Percentiles rank a stretch among this genome's conserved stretches.
Evolutionary conservation across 2,797 vertebrate species (phyloP).

Genomic region (Rhabdomys pumilio): DNA sequence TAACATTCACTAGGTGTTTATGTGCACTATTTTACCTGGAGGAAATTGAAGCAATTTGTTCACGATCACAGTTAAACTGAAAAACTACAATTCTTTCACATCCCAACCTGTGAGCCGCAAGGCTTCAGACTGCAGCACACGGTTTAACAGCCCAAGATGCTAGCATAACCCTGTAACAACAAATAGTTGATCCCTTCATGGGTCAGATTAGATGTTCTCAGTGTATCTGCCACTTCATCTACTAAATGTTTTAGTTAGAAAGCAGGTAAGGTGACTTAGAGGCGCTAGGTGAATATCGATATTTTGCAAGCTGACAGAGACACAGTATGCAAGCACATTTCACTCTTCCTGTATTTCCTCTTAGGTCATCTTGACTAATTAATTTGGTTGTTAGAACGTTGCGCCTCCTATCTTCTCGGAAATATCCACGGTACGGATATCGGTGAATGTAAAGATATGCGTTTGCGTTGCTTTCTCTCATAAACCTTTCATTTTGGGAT

Average conservation of each 20-base stretch:
- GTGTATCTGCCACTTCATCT: background rate
- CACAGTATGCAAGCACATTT: background rate
- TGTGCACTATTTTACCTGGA: background rate
- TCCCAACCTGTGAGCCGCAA: slow-evolving; percentile 1
- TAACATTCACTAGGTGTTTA: slow-evolving; percentile 34
- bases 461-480: background rate
- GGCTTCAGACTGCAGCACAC: background rate
- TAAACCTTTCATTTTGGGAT: background rate
- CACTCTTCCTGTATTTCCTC: background rate
- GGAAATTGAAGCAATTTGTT: slow-evolving; percentile 43
- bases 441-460: background rate
- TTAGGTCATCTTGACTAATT: background rate
- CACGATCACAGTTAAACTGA: slow-evolving; percentile 41
- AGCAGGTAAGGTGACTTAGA: slow-evolving; percentile 17
- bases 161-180: background rate
- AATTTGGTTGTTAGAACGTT: background rate
- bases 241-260: slow-evolving; percentile 32
- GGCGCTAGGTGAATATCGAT: background rate
- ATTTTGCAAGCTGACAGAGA: background rate
- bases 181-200: background rate
- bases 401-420: background rate
- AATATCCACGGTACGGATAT: background rate
- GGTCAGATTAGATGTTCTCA: background rate
- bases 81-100: slow-evolving; percentile 42
- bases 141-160: background rate